Evolutionary conservation across 2,113 vertebrate species (phyloP).

Genomic region (Eurypyga helias): DNA sequence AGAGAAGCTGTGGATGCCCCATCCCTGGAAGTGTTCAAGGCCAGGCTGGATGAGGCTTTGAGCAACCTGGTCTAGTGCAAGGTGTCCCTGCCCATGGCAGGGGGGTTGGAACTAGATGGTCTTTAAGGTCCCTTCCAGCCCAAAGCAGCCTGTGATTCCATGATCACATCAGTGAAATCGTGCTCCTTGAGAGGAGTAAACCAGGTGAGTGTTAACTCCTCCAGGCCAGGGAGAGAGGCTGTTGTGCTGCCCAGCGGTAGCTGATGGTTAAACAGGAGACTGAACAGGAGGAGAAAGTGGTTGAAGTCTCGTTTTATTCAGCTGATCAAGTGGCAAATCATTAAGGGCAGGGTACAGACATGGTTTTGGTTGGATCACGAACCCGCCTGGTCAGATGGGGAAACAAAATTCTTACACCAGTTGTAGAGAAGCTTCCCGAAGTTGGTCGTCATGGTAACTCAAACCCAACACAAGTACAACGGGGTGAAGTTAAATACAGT

Average conservation of each 20-base stretch:
- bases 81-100: no score
- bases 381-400: constrained; percentile 73
- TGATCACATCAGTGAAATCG: no score
- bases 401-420: constrained; percentile 66
- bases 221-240: background rate
- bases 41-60: no score
- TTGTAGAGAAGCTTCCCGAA: constrained; percentile 61
- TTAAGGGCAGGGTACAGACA: constrained; percentile 70
- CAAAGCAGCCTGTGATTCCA: no score
- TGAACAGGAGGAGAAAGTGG: background rate
- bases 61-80: no score
- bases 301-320: constrained; percentile 75
- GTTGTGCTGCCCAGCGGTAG: background rate
- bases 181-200: background rate
- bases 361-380: constrained; percentile 73
- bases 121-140: no score
- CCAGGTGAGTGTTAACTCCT: background rate
- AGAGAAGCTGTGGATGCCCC: no score
- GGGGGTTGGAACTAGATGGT: no score
- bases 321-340: constrained; percentile 72
- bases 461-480: constrained; percentile 49
- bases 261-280: background rate
- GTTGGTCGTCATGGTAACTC: constrained; percentile 63
- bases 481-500: constrained; percentile 57
- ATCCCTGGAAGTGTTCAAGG: no score